Evolutionary conservation across 2,888 invertebrate species (phyloP).

Genomic region (Gastracanthus pulcherrimus): DNA sequence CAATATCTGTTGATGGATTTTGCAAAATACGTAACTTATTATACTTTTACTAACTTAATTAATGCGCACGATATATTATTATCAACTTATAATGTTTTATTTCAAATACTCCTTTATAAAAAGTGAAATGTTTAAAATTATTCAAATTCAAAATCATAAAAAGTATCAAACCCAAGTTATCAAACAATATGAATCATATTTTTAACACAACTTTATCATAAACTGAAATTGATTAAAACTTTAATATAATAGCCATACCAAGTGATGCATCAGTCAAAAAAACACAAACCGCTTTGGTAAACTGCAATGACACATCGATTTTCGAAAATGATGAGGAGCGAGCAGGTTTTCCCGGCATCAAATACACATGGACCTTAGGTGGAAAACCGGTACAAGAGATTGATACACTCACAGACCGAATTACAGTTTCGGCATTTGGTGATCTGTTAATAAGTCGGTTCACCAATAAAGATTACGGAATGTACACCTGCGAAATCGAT

Average conservation of each 20-base stretch:
- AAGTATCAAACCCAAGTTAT: too few relatives aligned
- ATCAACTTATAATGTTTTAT: too few relatives aligned
- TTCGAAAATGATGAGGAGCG: conserved; percentile 1
- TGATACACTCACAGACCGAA: not conserved
- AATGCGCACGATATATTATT: too few relatives aligned
- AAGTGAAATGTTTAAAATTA: too few relatives aligned
- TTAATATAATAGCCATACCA: not conserved
- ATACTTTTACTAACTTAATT: too few relatives aligned
- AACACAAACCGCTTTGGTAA: not conserved
- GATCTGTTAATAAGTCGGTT: conserved; percentile 6
- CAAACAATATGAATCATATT: too few relatives aligned
- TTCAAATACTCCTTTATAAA: too few relatives aligned
- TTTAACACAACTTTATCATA: not conserved
- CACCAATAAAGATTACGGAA: not conserved
- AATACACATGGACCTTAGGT: not conserved
- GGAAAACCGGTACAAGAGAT: not conserved
- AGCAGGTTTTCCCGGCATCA: not conserved
- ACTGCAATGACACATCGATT: not conserved
- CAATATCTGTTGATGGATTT: too few relatives aligned
- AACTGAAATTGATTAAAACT: not conserved
- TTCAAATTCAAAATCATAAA: too few relatives aligned
- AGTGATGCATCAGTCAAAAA: not conserved
- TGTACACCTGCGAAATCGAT: not conserved
- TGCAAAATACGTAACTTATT: too few relatives aligned
- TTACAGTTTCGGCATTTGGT: not conserved